These are phyloP conservation scores for Eubucco bourcierii DNA, from an alignment of 2,113 vertebrate species.

Conservation along the genomic window DNA sequence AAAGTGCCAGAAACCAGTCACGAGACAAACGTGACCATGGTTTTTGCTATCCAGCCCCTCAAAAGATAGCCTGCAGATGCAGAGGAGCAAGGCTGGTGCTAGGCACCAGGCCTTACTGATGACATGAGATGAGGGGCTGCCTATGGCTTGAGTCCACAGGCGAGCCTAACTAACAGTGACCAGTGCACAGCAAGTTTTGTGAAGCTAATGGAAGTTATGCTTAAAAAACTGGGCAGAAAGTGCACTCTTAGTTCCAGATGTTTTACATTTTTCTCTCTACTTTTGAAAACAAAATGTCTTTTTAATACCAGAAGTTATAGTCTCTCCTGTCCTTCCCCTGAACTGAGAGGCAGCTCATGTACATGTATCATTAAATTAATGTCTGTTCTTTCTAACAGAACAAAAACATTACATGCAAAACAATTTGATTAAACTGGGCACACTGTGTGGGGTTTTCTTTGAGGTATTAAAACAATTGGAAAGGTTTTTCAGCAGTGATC, in stretches of 20 bases:
- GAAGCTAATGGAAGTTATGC: not conserved
- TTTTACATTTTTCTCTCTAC: constrained; percentile 39
- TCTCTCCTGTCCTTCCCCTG: constrained; percentile 17
- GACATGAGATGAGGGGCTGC: not conserved
- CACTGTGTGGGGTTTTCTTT: not conserved
- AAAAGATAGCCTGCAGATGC: not conserved
- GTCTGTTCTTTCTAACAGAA: not conserved
- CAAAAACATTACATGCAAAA: constrained; percentile 30
- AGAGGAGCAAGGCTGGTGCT: not conserved
- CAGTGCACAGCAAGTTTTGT: not conserved
- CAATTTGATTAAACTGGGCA: constrained; percentile 30
- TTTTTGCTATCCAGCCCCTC: not conserved
- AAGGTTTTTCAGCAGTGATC: constrained; percentile 5
- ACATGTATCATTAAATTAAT: constrained; percentile 11
- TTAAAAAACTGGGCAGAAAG: constrained; percentile 9
- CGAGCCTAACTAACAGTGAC: not conserved
- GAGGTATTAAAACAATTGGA: constrained; percentile 33
- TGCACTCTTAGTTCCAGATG: constrained; percentile 26
- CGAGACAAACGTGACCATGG: not conserved
- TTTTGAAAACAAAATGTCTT: constrained; percentile 52
- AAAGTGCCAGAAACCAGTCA: not conserved
- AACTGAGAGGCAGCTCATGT: constrained; percentile 1
- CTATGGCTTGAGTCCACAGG: not conserved
- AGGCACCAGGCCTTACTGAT: accelerated
- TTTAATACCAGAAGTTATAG: constrained; percentile 49